phyloP scores from a whole-genome alignment of 2,113 vertebrate genomes.

The Peromyscus leucopus region DNA sequence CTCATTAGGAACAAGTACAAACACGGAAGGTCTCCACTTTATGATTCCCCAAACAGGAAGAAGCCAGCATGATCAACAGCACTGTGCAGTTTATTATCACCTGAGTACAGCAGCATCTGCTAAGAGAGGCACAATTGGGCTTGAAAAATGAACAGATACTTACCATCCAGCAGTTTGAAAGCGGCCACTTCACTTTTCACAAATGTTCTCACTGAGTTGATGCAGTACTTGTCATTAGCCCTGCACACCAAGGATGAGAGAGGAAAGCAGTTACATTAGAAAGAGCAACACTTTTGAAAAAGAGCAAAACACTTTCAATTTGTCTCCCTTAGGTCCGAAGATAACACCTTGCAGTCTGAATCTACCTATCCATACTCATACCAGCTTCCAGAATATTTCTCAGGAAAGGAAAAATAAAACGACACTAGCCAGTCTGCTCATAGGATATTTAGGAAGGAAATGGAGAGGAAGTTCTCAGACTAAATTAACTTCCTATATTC shows the following conservation, averaged over 20 bases:
- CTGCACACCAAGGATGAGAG: constrained; percentile 88
- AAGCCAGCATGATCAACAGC: constrained; percentile 82
- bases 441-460: constrained; percentile 89
- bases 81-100: constrained; percentile 89
- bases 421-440: constrained; percentile 89
- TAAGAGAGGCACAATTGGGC: constrained; percentile 86
- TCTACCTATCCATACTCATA: constrained; percentile 88
- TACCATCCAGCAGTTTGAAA: constrained; percentile 83
- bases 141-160: constrained; percentile 85
- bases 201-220: constrained; percentile 86
- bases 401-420: constrained; percentile 85
- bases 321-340: constrained; percentile 87
- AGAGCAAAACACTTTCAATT: constrained; percentile 86
- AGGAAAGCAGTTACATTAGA: constrained; percentile 89
- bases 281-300: constrained; percentile 91
- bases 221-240: constrained; percentile 86
- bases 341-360: constrained; percentile 84
- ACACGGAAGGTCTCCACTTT: neutral
- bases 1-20: neutral
- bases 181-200: constrained; percentile 86
- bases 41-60: constrained; percentile 24
- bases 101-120: constrained; percentile 85
- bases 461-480: constrained; percentile 82
- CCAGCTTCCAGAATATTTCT: constrained; percentile 85
- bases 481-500: constrained; percentile 87